phyloP scores from a whole-genome alignment of 2,888 invertebrate genomes.

The Abrostola triplasia region DNA sequence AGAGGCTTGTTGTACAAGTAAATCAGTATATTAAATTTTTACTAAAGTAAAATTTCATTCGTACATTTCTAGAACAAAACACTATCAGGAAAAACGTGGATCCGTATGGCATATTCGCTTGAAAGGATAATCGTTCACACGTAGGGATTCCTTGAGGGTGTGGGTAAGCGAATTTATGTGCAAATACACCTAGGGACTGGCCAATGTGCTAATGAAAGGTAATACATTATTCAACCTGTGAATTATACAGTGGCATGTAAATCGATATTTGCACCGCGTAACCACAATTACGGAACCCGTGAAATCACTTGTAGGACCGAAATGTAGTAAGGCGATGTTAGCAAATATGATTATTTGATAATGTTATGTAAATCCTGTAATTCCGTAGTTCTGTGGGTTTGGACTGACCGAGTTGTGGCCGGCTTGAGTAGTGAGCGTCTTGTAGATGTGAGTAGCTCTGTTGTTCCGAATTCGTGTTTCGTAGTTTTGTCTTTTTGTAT shows the following conservation, averaged over 20 bases:
- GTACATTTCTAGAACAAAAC: slow-evolving; percentile 4
- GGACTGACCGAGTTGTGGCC: slow-evolving; percentile 38
- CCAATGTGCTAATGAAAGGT: slow-evolving; percentile 88
- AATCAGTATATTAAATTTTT: too few relatives aligned
- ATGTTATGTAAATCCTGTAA: slow-evolving; percentile 57
- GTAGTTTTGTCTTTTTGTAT: too few relatives aligned
- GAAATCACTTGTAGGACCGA: slow-evolving; percentile 73
- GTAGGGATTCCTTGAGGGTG: slow-evolving; percentile 81
- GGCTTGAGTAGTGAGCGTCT: slow-evolving; percentile 13
- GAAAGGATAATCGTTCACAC: slow-evolving; percentile 82
- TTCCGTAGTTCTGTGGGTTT: slow-evolving; percentile 38
- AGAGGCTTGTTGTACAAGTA: too few relatives aligned
- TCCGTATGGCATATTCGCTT: slow-evolving; percentile 66
- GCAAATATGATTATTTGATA: slow-evolving; percentile 57
- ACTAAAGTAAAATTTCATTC: too few relatives aligned
- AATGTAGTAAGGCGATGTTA: slow-evolving; percentile 62
- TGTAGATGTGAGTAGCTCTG: too few relatives aligned
- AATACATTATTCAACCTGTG: slow-evolving; percentile 88
- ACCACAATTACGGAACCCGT: slow-evolving; percentile 77
- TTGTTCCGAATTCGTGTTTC: too few relatives aligned
- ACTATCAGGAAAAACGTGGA: slow-evolving; percentile 60
- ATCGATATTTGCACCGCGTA: slow-evolving; percentile 87
- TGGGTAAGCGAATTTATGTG: slow-evolving; percentile 87
- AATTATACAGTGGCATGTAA: slow-evolving; percentile 88
- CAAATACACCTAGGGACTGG: slow-evolving; percentile 85